A percentile compares a stretch with the other conserved stretches of the same genome.
phyloP scores from a whole-genome alignment of 2,113 vertebrate genomes.

The Onychostruthus taczanowskii region DNA sequence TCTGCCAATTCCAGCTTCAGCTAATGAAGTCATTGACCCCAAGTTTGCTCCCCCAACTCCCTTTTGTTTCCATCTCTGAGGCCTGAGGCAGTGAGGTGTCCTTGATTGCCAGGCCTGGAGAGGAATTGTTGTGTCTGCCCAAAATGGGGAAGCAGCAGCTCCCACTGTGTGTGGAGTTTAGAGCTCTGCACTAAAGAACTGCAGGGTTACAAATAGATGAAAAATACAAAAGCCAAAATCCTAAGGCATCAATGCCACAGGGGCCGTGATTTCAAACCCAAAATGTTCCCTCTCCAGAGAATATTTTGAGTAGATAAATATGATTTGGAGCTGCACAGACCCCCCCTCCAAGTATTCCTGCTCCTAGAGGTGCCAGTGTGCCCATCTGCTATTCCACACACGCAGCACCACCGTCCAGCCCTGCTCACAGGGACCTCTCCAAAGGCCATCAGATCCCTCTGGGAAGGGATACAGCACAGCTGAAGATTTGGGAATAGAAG shows the following conservation, averaged over 20 bases:
- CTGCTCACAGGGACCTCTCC: background rate
- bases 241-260: background rate
- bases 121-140: background rate
- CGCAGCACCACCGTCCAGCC: background rate
- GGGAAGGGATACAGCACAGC: background rate
- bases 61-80: background rate
- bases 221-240: fast-evolving
- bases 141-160: background rate
- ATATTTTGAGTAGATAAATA: conserved; percentile 17
- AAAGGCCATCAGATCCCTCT: background rate
- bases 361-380: background rate
- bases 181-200: background rate
- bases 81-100: background rate
- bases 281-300: conserved; percentile 21
- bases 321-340: background rate
- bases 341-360: background rate
- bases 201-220: fast-evolving
- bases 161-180: fast-evolving
- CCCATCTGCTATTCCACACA: background rate
- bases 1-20: background rate
- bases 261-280: background rate
- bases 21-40: background rate
- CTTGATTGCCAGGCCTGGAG: background rate
- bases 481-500: background rate
- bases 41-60: background rate